These are phyloP conservation scores for Paedocypris sp. DNA, from an alignment of 2,113 vertebrate genomes.

Conservation along the genomic window DNA sequence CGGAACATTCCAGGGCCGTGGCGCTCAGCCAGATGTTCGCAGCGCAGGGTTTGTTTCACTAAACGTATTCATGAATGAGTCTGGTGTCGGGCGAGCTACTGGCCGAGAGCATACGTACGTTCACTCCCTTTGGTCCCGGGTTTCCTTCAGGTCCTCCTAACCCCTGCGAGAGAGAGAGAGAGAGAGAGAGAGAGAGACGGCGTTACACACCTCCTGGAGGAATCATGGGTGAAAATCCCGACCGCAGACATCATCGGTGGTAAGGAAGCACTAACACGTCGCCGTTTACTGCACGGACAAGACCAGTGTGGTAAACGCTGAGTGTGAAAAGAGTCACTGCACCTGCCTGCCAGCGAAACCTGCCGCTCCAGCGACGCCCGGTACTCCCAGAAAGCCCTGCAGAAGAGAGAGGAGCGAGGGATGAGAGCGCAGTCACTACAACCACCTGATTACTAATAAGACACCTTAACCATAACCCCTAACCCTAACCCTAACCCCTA, in stretches of 20 bases:
- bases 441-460: no score
- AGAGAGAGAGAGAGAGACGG: conserved; percentile 24
- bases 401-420: conserved; percentile 43
- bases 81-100: no score
- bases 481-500: no score
- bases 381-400: conserved; percentile 79
- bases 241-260: neutral
- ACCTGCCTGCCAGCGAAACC: conserved; percentile 99
- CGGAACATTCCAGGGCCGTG: conserved; percentile 1
- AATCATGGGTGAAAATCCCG: no score
- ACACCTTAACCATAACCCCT: no score
- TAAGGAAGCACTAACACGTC: no score
- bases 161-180: conserved; percentile 69
- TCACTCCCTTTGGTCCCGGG: conserved; percentile 84
- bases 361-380: conserved; percentile 70
- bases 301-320: neutral
- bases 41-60: no score
- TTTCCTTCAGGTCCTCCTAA: conserved; percentile 85
- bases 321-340: conserved; percentile 75
- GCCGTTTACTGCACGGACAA: no score
- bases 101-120: conserved; percentile 68
- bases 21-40: neutral
- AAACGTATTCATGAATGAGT: no score
- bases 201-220: conserved; percentile 11
- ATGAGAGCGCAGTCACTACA: no score